Conservation (phyloP, 2,113 vertebrate genomes). For the Sylvietta virens region DNA sequence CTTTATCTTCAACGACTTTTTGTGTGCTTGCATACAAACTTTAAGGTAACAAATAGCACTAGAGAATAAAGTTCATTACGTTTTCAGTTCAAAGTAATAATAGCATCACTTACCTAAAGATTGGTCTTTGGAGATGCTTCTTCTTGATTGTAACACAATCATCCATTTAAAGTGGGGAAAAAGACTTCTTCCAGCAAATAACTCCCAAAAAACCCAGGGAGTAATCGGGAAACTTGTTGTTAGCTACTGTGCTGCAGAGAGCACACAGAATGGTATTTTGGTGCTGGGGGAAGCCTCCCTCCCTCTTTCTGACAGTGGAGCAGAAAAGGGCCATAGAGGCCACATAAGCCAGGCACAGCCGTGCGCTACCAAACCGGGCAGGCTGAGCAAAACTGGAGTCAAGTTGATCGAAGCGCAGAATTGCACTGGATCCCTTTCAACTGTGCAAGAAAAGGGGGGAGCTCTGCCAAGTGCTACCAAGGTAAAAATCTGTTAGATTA, state of each 20-base stretch:
- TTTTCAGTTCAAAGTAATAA: background rate
- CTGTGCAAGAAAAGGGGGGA: conserved; percentile 59
- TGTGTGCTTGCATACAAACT: background rate
- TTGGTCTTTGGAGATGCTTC: conserved; percentile 88
- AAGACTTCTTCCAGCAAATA: conserved; percentile 72
- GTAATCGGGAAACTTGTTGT: conserved; percentile 65
- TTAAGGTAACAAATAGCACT: background rate
- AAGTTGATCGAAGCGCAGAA: conserved; percentile 36
- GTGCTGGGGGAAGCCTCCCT: conserved; percentile 75
- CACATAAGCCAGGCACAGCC: conserved; percentile 73
- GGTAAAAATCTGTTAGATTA: conserved; percentile 69
- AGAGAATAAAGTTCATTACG: background rate
- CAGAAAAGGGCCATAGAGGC: conserved; percentile 84
- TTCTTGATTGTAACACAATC: conserved; percentile 88
- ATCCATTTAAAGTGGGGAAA: conserved; percentile 83
- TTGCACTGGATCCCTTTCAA: conserved; percentile 58
- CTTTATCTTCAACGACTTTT: background rate
- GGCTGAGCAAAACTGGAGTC: conserved; percentile 66
- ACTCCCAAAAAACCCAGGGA: conserved; percentile 67
- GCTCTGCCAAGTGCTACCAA: conserved; percentile 66
- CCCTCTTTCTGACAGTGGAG: conserved; percentile 77
- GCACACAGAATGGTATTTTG: conserved; percentile 70
- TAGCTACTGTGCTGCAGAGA: conserved; percentile 72
- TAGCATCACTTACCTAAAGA: conserved; percentile 85
- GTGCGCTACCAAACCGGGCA: conserved; percentile 69